Evolutionary conservation across 2,113 vertebrate genomes (phyloP).

Genomic region (Tinamus guttatus): DNA sequence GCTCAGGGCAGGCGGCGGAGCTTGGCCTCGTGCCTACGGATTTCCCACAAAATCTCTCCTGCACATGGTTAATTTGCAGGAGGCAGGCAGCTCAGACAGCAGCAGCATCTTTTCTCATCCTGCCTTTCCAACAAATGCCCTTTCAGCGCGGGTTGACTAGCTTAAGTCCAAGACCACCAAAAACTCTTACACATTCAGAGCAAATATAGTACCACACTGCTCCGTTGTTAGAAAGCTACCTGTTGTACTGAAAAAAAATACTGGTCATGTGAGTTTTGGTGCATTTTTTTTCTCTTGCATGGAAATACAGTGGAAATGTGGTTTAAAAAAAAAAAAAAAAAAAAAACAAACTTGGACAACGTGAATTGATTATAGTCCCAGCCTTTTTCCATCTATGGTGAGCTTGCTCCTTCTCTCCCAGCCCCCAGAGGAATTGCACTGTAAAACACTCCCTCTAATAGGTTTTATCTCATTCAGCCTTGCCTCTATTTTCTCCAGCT

Average conservation of each 20-base stretch:
- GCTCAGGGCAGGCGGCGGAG: neutral
- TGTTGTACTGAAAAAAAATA: neutral
- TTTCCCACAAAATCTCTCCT: conserved; percentile 5
- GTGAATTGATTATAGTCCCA: conserved; percentile 52
- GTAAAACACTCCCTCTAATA: conserved; percentile 42
- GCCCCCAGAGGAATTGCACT: neutral
- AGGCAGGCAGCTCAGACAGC: neutral
- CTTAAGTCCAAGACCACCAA: neutral
- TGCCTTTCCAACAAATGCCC: neutral
- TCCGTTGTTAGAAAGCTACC: neutral
- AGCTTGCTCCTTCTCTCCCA: conserved; percentile 26
- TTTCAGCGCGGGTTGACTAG: neutral
- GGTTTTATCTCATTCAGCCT: conserved; percentile 57
- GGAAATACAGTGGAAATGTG: neutral
- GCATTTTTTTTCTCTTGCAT: neutral
- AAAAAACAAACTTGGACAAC: conserved; percentile 35
- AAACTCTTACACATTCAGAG: neutral
- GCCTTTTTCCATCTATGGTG: conserved; percentile 58
- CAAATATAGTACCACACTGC: neutral
- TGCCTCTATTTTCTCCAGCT: conserved; percentile 47
- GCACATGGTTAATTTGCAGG: neutral
- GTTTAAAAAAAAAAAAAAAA: neutral
- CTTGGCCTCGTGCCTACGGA: neutral
- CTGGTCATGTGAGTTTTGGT: neutral
- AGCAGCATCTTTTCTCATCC: neutral